Percentiles rank a stretch among this genome's conserved stretches.
phyloP scores from a whole-genome alignment of 1,140 invertebrate genomes.

The Sesamia nonagrioides region DNA sequence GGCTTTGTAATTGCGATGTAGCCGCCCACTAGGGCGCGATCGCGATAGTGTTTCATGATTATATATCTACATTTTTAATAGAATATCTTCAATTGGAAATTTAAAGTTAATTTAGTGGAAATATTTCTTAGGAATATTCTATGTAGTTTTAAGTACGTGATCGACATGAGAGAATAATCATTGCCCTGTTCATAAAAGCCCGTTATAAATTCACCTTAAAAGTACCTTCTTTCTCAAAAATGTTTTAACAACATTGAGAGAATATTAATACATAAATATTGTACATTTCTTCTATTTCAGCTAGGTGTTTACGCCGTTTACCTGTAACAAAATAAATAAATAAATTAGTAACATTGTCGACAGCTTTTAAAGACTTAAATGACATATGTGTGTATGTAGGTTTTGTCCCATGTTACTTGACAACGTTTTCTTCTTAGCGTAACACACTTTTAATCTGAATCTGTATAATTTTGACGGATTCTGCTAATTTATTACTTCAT shows the following conservation, averaged over 20 bases:
- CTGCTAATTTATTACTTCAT: no score
- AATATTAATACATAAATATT: background rate
- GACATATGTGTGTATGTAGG: no score
- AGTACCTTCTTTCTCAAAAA: background rate
- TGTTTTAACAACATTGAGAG: background rate
- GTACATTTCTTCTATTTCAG: background rate
- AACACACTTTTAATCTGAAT: no score
- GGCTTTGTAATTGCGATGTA: no score
- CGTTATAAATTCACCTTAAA: background rate
- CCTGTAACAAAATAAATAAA: background rate
- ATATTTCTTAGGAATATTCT: background rate
- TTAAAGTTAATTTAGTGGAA: background rate
- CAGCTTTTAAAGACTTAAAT: no score
- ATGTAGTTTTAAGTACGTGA: background rate
- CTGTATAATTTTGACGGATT: no score
- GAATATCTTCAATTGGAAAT: no score
- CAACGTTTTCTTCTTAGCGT: no score
- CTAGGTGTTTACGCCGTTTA: background rate
- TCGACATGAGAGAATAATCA: background rate
- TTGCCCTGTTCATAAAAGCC: background rate
- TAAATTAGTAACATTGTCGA: background rate
- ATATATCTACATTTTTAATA: no score
- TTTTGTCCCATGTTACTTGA: background rate
- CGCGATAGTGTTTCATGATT: no score
- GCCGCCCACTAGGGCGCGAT: no score